Conservation (phyloP, 2,888 invertebrate species). For the Acanthosepion pharaonis region DNA sequence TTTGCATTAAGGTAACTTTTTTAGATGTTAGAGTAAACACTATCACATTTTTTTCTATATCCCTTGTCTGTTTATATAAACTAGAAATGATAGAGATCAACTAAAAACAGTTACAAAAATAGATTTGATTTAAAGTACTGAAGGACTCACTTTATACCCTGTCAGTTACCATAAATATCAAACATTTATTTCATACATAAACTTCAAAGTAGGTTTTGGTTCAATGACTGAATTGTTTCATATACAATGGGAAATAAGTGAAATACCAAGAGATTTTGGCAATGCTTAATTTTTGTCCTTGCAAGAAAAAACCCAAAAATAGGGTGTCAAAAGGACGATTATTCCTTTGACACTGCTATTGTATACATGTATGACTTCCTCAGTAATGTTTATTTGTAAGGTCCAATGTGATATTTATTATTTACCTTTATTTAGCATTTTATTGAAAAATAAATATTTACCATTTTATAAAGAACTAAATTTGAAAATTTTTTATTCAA, state of each 20-base stretch:
- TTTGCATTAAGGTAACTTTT: neutral
- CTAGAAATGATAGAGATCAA: neutral
- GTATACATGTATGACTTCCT: no score
- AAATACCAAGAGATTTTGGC: neutral
- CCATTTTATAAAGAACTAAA: no score
- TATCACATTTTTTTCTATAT: neutral
- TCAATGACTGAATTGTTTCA: neutral
- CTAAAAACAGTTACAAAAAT: neutral
- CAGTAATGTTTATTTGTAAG: no score
- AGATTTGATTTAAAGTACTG: neutral
- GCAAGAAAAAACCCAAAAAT: no score
- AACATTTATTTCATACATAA: neutral
- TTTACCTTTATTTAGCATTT: no score
- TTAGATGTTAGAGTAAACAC: neutral
- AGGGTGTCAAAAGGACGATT: no score
- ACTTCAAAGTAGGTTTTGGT: neutral
- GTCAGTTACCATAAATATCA: neutral
- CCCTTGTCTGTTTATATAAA: neutral
- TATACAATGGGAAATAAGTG: neutral
- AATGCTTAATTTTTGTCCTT: no score
- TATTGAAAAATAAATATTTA: no score
- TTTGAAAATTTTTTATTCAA: no score
- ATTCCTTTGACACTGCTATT: no score
- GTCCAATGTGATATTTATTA: no score
- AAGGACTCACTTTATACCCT: slow-evolving; percentile 1